These are phyloP conservation scores for Acromyrmex echinatior DNA, from an alignment of 1,140 invertebrate genomes.

Conservation along the genomic window DNA sequence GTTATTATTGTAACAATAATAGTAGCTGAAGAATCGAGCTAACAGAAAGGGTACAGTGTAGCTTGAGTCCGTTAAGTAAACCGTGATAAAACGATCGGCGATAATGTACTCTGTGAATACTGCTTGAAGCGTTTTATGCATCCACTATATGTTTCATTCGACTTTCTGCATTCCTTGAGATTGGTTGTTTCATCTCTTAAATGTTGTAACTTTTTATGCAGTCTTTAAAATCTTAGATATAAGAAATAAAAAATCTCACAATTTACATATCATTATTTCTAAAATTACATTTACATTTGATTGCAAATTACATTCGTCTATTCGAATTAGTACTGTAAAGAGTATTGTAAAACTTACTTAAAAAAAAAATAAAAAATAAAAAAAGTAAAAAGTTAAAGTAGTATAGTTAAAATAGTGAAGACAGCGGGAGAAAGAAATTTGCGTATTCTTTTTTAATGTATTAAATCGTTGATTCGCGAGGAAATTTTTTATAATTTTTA, in stretches of 20 bases:
- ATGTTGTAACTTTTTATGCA: constrained; percentile 3
- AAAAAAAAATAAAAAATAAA: background rate
- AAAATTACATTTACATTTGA: constrained; percentile 11
- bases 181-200: background rate
- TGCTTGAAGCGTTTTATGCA: constrained; percentile 46
- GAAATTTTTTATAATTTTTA: background rate
- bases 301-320: background rate
- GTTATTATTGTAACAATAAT: background rate
- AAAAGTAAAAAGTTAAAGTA: constrained; percentile 10
- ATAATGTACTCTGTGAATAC: constrained; percentile 58
- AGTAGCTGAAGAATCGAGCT: background rate
- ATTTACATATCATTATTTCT: background rate
- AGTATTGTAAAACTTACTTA: constrained; percentile 13
- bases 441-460: background rate
- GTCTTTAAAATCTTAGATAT: background rate
- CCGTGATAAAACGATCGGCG: constrained; percentile 24
- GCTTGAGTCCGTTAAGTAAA: constrained; percentile 10
- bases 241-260: background rate
- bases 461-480: background rate
- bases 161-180: background rate
- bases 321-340: background rate
- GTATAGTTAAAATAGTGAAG: background rate
- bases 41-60: background rate
- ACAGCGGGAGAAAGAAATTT: background rate
- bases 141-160: background rate